Conservation (phyloP, 2,797 vertebrate species). For the Protonibea diacanthus region DNA sequence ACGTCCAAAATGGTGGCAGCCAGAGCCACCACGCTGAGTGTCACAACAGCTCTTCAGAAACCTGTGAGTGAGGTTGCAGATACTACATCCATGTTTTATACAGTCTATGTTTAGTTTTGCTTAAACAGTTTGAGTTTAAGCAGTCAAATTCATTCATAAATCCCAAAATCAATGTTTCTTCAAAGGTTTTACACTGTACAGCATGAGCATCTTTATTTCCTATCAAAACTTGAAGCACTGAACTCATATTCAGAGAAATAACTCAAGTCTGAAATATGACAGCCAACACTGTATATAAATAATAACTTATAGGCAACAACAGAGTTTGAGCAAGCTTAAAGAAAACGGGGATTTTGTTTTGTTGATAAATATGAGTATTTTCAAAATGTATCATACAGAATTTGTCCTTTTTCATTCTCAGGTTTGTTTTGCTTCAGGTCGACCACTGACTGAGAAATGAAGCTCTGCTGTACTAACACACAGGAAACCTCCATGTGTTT, state of each 20-base stretch:
- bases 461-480: constrained; percentile 12
- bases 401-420: constrained; percentile 6
- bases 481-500: constrained; percentile 6
- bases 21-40: too few species aligned
- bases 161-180: too few species aligned
- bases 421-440: constrained; percentile 32
- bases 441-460: constrained; percentile 38
- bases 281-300: neutral
- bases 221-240: neutral
- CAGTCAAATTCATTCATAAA: too few species aligned
- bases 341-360: neutral
- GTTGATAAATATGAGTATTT: constrained; percentile 6
- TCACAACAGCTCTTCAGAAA: too few species aligned
- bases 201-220: neutral
- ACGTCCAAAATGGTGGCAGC: too few species aligned
- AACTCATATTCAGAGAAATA: neutral
- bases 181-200: too few species aligned
- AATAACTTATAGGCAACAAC: constrained; percentile 7
- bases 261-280: constrained; percentile 6
- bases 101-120: too few species aligned
- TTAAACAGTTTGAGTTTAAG: too few species aligned
- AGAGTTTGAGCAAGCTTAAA: neutral
- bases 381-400: constrained; percentile 3
- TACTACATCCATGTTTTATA: too few species aligned
- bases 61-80: too few species aligned